Evolutionary conservation across 2,797 vertebrate species (phyloP).

Genomic region (Schizothorax lantsangensis): DNA sequence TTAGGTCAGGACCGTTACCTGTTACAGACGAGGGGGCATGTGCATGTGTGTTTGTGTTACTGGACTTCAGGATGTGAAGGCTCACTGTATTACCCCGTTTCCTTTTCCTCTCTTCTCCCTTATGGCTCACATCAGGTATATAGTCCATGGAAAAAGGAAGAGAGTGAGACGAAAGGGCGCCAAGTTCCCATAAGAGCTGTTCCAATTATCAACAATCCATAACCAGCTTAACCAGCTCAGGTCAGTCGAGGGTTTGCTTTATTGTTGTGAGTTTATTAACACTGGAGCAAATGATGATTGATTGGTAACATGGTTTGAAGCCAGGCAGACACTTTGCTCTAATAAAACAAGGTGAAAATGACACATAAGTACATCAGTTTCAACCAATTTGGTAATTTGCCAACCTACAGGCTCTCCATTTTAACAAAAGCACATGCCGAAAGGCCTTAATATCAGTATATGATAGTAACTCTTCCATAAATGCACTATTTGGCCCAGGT

Average conservation of each 20-base stretch:
- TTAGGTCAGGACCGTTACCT: conserved; percentile 54
- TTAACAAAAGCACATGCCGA: conserved; percentile 18
- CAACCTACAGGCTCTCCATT: conserved; percentile 46
- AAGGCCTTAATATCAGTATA: conserved; percentile 15
- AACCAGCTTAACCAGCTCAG: conserved; percentile 18
- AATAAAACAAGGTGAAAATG: conserved; percentile 71
- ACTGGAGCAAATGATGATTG: conserved; percentile 43
- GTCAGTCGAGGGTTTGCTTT: not conserved
- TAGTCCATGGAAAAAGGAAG: conserved; percentile 39
- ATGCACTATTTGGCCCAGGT: not conserved
- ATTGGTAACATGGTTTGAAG: conserved; percentile 66
- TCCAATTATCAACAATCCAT: conserved; percentile 7
- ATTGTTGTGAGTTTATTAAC: not conserved
- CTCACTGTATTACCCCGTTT: conserved; percentile 34
- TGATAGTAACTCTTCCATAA: conserved; percentile 9
- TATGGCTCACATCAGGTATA: conserved; percentile 23
- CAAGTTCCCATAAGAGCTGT: conserved; percentile 18
- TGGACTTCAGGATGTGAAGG: conserved; percentile 36
- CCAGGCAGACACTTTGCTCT: conserved; percentile 69
- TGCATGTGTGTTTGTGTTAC: conserved; percentile 36
- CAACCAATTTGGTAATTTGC: conserved; percentile 70
- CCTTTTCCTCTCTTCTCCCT: conserved; percentile 35
- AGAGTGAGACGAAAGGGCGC: conserved; percentile 20
- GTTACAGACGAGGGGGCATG: conserved; percentile 8
- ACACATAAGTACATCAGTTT: conserved; percentile 75